Conservation (phyloP, 53 echinoderm and acorn worm genomes). For the Astropecten irregularis region DNA sequence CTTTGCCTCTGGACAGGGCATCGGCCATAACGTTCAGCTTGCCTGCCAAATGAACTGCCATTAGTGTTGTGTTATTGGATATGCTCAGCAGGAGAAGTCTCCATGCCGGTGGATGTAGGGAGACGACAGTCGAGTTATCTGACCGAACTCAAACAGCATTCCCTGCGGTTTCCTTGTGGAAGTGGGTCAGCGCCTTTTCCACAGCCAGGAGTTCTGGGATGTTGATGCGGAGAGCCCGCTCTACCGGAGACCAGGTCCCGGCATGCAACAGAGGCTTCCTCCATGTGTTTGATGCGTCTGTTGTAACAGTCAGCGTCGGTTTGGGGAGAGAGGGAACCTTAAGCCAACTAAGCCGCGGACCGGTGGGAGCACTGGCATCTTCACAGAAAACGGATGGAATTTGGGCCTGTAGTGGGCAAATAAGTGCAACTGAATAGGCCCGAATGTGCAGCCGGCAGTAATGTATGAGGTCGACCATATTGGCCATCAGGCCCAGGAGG, state of each 20-base stretch:
- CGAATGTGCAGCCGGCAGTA: constrained; percentile 19
- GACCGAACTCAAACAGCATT: too few species aligned
- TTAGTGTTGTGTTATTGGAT: too few species aligned
- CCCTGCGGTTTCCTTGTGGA: too few species aligned
- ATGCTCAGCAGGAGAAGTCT: too few species aligned
- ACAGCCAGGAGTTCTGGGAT: neutral
- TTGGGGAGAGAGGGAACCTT: neutral
- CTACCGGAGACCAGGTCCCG: neutral
- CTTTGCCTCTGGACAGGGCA: neutral
- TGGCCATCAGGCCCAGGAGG: constrained; percentile 33
- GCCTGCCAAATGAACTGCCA: too few species aligned
- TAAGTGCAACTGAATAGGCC: neutral
- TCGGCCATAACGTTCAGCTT: neutral
- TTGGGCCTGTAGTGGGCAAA: neutral
- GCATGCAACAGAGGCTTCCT: neutral
- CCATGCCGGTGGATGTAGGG: too few species aligned
- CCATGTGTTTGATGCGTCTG: neutral
- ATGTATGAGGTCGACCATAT: constrained; percentile 4
- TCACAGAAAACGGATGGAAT: neutral
- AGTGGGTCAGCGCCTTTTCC: too few species aligned
- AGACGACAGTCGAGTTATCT: too few species aligned
- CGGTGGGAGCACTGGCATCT: too few species aligned
- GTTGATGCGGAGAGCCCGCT: neutral
- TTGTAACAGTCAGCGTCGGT: neutral
- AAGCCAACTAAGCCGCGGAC: neutral